Conservation (phyloP, 2,113 vertebrate genomes). For the Xiphophorus couchianus region DNA sequence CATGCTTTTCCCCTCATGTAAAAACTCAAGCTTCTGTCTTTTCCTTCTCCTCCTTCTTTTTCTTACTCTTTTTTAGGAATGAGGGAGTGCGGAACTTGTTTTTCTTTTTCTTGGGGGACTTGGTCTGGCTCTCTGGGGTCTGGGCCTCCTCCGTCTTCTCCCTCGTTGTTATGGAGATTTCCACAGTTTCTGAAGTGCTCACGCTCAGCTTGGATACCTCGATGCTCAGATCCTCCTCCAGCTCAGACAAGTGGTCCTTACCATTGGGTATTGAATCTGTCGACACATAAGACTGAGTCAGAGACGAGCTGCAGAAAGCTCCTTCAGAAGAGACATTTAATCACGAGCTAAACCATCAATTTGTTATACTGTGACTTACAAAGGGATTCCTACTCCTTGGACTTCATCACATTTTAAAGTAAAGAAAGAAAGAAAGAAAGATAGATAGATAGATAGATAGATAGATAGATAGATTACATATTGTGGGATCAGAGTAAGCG, state of each 20-base stretch:
- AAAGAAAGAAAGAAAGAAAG: background rate
- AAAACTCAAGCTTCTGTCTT: conserved; percentile 62
- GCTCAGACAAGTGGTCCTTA: conserved; percentile 71
- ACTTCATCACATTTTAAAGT: background rate
- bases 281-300: conserved; percentile 32
- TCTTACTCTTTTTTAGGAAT: conserved; percentile 78
- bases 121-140: conserved; percentile 71
- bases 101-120: conserved; percentile 78
- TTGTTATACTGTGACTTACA: background rate
- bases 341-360: conserved; percentile 11
- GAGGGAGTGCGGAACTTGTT: conserved; percentile 80
- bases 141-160: conserved; percentile 63
- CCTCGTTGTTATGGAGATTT: conserved; percentile 73
- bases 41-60: conserved; percentile 73
- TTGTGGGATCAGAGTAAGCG: no score
- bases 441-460: no score
- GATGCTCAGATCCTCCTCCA: conserved; percentile 77
- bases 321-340: background rate
- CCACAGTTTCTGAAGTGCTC: conserved; percentile 71
- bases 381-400: background rate
- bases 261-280: conserved; percentile 75
- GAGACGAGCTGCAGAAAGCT: background rate
- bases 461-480: no score
- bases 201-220: conserved; percentile 75
- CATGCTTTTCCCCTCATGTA: conserved; percentile 5